Evolutionary conservation across 2,888 invertebrate genomes (phyloP).

Genomic region (Cylindroiulus punctatus): DNA sequence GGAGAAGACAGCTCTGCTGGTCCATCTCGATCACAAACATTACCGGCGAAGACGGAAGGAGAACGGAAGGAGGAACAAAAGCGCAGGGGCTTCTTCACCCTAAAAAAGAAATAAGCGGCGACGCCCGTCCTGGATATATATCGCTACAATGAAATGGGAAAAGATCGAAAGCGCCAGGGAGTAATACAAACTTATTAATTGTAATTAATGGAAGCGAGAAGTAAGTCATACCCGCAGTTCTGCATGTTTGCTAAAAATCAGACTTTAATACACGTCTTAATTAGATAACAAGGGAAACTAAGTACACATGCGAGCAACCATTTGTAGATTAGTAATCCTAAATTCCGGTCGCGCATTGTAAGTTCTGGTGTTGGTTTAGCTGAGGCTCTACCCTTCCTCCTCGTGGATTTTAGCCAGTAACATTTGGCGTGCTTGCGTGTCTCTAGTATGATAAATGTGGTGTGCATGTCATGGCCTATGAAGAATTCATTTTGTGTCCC

Average conservation of each 20-base stretch:
- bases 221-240: constrained; percentile 23
- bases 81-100: constrained; percentile 96
- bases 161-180: neutral
- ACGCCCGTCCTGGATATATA: neutral
- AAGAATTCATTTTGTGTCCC: constrained; percentile 16
- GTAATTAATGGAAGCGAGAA: constrained; percentile 28
- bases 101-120: constrained; percentile 89
- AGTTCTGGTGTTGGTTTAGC: neutral
- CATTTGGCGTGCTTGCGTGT: constrained; percentile 9
- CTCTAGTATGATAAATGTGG: constrained; percentile 27
- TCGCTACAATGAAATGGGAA: constrained; percentile 39
- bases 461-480: constrained; percentile 8
- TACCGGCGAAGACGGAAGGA: constrained; percentile 79
- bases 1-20: constrained; percentile 73
- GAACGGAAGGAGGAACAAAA: constrained; percentile 92
- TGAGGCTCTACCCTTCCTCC: constrained; percentile 22
- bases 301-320: constrained; percentile 6
- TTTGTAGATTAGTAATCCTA: neutral
- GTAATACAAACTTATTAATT: constrained; percentile 34
- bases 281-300: constrained; percentile 3
- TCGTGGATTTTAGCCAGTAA: constrained; percentile 29
- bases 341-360: neutral
- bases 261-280: constrained; percentile 22
- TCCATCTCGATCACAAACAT: constrained; percentile 86
- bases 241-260: constrained; percentile 43